These are phyloP conservation scores for Serrognathus titanus DNA, from an alignment of 2,888 invertebrate genomes.

Conservation along the genomic window DNA sequence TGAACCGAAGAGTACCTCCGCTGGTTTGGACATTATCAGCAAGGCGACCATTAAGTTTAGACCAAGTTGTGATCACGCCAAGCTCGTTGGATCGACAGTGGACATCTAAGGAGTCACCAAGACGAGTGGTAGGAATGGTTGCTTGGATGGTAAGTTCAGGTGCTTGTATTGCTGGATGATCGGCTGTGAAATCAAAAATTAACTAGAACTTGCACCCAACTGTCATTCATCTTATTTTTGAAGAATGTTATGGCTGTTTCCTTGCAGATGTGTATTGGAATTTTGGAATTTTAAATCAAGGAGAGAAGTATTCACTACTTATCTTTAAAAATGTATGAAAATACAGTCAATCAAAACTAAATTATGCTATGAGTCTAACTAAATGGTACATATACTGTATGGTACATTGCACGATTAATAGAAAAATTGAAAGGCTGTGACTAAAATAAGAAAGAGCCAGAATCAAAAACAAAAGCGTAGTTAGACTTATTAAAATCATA, in stretches of 20 bases:
- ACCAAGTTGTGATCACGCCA: constrained; percentile 60
- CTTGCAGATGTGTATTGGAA: background rate
- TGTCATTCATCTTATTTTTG: background rate
- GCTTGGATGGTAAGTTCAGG: constrained; percentile 42
- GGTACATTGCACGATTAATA: too few species aligned
- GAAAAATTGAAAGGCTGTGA: too few species aligned
- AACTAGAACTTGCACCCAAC: background rate
- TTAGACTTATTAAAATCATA: too few species aligned
- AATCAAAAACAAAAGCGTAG: too few species aligned
- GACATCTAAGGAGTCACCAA: constrained; percentile 62
- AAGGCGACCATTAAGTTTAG: constrained; percentile 54
- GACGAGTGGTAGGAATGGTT: constrained; percentile 50
- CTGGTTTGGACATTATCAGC: constrained; percentile 58
- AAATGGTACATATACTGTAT: too few species aligned
- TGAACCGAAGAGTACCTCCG: constrained; percentile 56
- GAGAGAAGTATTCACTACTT: too few species aligned
- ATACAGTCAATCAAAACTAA: too few species aligned
- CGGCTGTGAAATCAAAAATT: constrained; percentile 7
- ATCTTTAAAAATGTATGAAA: too few species aligned
- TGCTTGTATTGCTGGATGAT: constrained; percentile 2
- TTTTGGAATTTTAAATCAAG: background rate
- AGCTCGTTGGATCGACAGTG: constrained; percentile 59
- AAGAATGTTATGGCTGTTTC: background rate
- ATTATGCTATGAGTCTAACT: too few species aligned
- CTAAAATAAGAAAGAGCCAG: too few species aligned